A percentile compares a stretch with the other conserved stretches of the same genome.
Conservation (phyloP, 1,140 invertebrate genomes). For the Trichonephila clavata region DNA sequence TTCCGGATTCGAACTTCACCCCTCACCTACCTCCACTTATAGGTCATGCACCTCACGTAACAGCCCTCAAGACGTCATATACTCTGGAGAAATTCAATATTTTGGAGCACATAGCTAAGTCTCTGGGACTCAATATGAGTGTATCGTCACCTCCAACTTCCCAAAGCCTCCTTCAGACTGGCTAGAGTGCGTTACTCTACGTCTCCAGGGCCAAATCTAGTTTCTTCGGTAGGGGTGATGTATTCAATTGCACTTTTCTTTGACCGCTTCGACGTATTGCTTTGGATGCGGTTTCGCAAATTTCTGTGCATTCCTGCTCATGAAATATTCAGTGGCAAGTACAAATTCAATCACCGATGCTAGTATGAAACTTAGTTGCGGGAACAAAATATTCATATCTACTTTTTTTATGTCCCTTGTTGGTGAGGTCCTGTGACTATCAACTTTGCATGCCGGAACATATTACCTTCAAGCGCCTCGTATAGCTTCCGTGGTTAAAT, state of each 20-base stretch:
- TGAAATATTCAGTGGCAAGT: constrained; percentile 64
- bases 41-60: neutral
- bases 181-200: neutral
- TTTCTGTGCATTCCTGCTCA: constrained; percentile 33
- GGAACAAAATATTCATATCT: constrained; percentile 54
- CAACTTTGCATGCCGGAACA: neutral
- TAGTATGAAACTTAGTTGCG: constrained; percentile 51
- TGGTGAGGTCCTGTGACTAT: constrained; percentile 17
- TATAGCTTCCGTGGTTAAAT: neutral
- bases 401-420: neutral
- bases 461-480: neutral
- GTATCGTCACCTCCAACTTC: neutral
- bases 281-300: constrained; percentile 32
- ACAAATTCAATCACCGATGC: constrained; percentile 61
- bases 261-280: constrained; percentile 36
- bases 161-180: neutral
- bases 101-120: neutral
- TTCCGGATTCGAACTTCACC: neutral
- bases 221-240: constrained; percentile 22
- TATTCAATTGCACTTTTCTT: constrained; percentile 53
- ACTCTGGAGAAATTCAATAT: neutral
- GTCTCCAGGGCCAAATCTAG: constrained; percentile 42
- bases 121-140: neutral
- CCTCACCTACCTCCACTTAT: neutral
- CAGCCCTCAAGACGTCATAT: neutral